Conservation (phyloP, 2,797 vertebrate genomes). For the Lepus townsendii region DNA sequence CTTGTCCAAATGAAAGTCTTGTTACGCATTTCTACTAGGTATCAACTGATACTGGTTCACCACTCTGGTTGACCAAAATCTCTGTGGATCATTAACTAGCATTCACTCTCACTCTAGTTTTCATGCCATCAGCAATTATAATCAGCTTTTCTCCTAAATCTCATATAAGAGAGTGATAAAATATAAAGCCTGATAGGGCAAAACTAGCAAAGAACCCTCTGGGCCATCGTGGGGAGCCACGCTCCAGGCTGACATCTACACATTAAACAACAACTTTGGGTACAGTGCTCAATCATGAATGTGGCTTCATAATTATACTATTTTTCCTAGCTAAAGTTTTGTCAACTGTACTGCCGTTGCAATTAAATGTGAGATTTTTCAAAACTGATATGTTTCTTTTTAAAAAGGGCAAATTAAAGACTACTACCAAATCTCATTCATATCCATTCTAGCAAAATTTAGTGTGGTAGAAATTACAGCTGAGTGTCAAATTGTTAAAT, state of each 20-base stretch:
- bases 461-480: slow-evolving; percentile 12
- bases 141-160: slow-evolving; percentile 45
- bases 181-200: neutral
- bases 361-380: slow-evolving; percentile 70
- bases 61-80: slow-evolving; percentile 23
- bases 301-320: slow-evolving; percentile 62
- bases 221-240: neutral
- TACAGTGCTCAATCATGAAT: slow-evolving; percentile 16
- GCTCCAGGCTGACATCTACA: neutral
- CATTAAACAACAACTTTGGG: slow-evolving; percentile 36
- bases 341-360: slow-evolving; percentile 66
- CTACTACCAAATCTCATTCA: slow-evolving; percentile 22
- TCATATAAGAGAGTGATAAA: slow-evolving; percentile 38
- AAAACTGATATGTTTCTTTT: slow-evolving; percentile 53
- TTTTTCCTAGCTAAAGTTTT: slow-evolving; percentile 66
- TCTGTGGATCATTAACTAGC: neutral
- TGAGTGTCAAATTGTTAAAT: neutral
- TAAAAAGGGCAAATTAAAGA: slow-evolving; percentile 66
- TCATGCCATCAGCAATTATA: slow-evolving; percentile 25
- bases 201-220: neutral
- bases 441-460: slow-evolving; percentile 48
- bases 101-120: slow-evolving; percentile 15
- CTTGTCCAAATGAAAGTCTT: neutral
- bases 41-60: neutral
- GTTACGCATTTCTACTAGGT: slow-evolving; percentile 5